These are phyloP conservation scores for Margarornis squamiger DNA, from an alignment of 2,797 vertebrate genomes.

Conservation along the genomic window DNA sequence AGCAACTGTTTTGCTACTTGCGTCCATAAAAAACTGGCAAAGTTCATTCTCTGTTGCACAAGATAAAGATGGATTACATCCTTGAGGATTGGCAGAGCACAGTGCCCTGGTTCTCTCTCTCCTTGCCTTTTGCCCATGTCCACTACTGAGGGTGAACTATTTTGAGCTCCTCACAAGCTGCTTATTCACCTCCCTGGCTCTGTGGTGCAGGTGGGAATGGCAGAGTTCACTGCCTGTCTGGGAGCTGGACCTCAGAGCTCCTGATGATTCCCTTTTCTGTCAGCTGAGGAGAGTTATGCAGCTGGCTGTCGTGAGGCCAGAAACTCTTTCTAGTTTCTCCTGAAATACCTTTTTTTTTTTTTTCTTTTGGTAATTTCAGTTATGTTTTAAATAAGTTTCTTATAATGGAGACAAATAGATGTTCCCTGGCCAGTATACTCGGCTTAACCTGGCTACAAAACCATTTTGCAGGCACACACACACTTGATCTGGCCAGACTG, in stretches of 20 bases:
- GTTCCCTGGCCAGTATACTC: background rate
- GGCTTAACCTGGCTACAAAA: background rate
- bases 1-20: background rate
- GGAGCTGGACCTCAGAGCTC: background rate
- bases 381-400: background rate
- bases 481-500: background rate
- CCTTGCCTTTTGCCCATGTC: background rate
- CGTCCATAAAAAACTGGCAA: background rate
- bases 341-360: background rate
- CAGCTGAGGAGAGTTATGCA: accelerated
- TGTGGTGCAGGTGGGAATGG: background rate
- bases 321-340: background rate
- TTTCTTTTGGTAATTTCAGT: background rate
- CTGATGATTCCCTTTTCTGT: background rate
- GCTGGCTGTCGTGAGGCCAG: background rate
- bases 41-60: background rate
- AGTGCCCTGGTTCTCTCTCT: accelerated
- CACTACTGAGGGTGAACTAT: background rate
- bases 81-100: background rate
- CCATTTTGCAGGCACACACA: background rate
- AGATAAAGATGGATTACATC: background rate
- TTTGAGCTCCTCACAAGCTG: background rate
- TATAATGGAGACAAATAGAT: background rate
- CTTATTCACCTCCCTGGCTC: background rate
- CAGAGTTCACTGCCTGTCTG: background rate